Evolutionary conservation across 2,113 vertebrate species (phyloP), one percentile per base, ranked within the genome.

Genomic region (Gobio gobio): DNA sequence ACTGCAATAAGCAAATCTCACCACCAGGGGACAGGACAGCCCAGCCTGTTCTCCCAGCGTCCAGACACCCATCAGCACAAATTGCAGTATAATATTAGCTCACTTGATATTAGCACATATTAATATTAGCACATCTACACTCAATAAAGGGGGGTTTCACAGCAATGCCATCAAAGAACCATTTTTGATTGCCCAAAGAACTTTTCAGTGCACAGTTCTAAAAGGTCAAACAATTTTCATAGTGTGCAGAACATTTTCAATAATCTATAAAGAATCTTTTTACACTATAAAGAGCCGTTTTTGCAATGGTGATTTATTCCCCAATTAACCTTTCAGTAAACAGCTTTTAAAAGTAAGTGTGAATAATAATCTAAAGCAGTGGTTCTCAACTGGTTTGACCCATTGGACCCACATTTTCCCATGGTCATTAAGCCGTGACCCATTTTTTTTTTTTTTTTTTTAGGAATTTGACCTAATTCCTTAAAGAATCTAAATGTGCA

Each of bases 1-100:
- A 20, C n/a, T 45, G 83, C 74, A 90, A 58, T 77, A 47, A 59
- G 20, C n/a, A 79, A 49, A 77, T 87, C 49, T 83, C 18, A 85
- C 88, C 90, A 89, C 85, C 40, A 91, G 88, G 76, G 88, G 90
- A 89, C 87, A 89, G 87, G 79, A 40, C 73, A 75, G 36, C 76
- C 64, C 56, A 43, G 49, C 51, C 22, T 45, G 45, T 33, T 58
- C 51, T 49, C 20, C 77, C 12, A 56, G 40, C 9, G 68, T 45
- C 47, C 40, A 14, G 40, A 61, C 58, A 26, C n/a, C 22, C 10
- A 45, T 45, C 40, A 47, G 22, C 2, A 10, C 7, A 26, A 26
- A 64, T 26, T 10, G 0, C 40, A 16, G 26, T 10, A 43, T 43
- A 78, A 58, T 58, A 56, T 77, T 36, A 78, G 10, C 22, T 40